Evolutionary conservation across 2,113 vertebrate genomes (phyloP).

Genomic region (Neomonachus schauinslandi): DNA sequence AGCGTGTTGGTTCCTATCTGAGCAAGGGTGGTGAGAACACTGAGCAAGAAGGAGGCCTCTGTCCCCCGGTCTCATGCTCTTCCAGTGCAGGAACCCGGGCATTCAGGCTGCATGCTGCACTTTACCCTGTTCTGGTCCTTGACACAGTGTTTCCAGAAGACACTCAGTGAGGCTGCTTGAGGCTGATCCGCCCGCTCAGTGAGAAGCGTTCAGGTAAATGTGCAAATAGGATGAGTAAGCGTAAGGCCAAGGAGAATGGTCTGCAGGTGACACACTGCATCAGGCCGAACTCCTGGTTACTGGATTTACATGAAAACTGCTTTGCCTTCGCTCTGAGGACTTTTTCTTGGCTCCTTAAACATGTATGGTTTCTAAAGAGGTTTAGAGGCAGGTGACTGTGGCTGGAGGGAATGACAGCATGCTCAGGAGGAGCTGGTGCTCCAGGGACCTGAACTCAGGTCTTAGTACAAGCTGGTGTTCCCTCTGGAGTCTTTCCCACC

Average conservation of each 20-base stretch:
- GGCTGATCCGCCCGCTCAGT: accelerated
- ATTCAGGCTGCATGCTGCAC: not conserved
- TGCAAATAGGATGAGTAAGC: not conserved
- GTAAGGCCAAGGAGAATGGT: accelerated
- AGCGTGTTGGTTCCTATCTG: not conserved
- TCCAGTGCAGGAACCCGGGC: not conserved
- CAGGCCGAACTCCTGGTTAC: too few species aligned
- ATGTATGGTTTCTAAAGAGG: not conserved
- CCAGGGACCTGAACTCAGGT: too few species aligned
- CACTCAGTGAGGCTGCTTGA: not conserved
- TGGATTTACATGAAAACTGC: not conserved
- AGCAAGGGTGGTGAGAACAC: not conserved
- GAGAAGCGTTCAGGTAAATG: not conserved
- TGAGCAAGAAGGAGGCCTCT: not conserved
- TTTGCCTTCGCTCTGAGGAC: not conserved
- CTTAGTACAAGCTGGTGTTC: too few species aligned
- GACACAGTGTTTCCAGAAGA: not conserved
- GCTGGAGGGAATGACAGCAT: not conserved
- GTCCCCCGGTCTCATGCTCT: not conserved
- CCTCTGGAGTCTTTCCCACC: too few species aligned
- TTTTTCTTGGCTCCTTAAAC: not conserved
- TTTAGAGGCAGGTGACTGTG: not conserved
- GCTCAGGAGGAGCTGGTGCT: too few species aligned
- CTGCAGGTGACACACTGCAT: too few species aligned
- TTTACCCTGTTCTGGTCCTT: not conserved